phyloP scores from a whole-genome alignment of 2,888 invertebrate species.

The Limenitis arthemis region DNA sequence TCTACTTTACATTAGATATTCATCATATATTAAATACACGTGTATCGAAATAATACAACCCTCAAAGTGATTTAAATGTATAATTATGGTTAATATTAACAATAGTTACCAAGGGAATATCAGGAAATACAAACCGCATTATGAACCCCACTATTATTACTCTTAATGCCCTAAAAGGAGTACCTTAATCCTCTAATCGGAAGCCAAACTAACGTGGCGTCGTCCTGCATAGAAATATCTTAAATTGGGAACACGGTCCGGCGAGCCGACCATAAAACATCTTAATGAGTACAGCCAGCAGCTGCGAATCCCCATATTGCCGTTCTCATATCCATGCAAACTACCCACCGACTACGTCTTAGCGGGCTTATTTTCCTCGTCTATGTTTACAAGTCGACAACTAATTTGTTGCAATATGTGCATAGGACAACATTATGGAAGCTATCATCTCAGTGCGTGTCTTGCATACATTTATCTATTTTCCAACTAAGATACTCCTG shows the following conservation, averaged over 20 bases:
- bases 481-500: slow-evolving; percentile 51
- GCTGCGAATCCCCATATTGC: slow-evolving; percentile 69
- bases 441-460: slow-evolving; percentile 68
- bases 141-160: slow-evolving; percentile 65
- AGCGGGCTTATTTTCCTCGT: slow-evolving; percentile 65
- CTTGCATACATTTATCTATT: slow-evolving; percentile 68
- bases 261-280: slow-evolving; percentile 71
- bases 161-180: slow-evolving; percentile 68
- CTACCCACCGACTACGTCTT: slow-evolving; percentile 65
- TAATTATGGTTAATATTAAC: slow-evolving; percentile 6
- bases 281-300: slow-evolving; percentile 72
- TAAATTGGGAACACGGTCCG: slow-evolving; percentile 71
- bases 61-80: not conserved
- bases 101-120: slow-evolving; percentile 31
- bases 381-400: slow-evolving; percentile 70
- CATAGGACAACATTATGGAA: slow-evolving; percentile 70
- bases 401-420: slow-evolving; percentile 74
- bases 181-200: slow-evolving; percentile 70
- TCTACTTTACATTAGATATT: slow-evolving; percentile 13
- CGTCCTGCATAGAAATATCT: slow-evolving; percentile 72
- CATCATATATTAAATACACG: not conserved
- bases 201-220: slow-evolving; percentile 68
- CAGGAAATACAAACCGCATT: slow-evolving; percentile 56
- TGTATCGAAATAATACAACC: not conserved
- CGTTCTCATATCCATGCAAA: slow-evolving; percentile 73